Conservation (phyloP, 2,797 vertebrate genomes). For the Echeneis naucrates region DNA sequence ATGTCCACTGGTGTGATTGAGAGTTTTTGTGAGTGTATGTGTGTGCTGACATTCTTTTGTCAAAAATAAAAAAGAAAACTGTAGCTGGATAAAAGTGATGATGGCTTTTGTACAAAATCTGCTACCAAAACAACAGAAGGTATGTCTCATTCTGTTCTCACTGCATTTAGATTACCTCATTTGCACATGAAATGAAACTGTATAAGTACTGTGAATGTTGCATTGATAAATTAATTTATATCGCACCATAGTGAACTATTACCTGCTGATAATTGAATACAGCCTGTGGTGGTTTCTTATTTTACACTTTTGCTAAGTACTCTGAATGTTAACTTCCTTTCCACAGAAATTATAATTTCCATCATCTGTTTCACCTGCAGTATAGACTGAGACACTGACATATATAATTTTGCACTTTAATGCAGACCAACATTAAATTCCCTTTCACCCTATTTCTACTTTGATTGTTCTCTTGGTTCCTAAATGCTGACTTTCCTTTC, state of each 20-base stretch:
- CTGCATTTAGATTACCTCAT: constrained; percentile 79
- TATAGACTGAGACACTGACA: background rate
- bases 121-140: constrained; percentile 59
- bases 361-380: background rate
- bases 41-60: constrained; percentile 24
- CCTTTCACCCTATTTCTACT: background rate
- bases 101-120: constrained; percentile 65
- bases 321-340: background rate
- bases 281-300: constrained; percentile 28
- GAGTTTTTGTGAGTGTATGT: constrained; percentile 9
- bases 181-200: constrained; percentile 72
- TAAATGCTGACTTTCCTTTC: constrained; percentile 14
- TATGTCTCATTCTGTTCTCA: constrained; percentile 53
- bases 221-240: constrained; percentile 51
- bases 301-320: constrained; percentile 6
- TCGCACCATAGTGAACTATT: constrained; percentile 35
- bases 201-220: constrained; percentile 56
- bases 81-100: constrained; percentile 62
- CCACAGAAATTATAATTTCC: background rate
- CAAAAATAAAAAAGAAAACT: constrained; percentile 37
- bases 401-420: background rate
- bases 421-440: constrained; percentile 3
- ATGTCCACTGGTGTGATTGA: constrained; percentile 6
- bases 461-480: constrained; percentile 15
- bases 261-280: constrained; percentile 38